Evolutionary conservation across 2,888 invertebrate genomes (phyloP).

Genomic region (Eutolmus rufibarbis): DNA sequence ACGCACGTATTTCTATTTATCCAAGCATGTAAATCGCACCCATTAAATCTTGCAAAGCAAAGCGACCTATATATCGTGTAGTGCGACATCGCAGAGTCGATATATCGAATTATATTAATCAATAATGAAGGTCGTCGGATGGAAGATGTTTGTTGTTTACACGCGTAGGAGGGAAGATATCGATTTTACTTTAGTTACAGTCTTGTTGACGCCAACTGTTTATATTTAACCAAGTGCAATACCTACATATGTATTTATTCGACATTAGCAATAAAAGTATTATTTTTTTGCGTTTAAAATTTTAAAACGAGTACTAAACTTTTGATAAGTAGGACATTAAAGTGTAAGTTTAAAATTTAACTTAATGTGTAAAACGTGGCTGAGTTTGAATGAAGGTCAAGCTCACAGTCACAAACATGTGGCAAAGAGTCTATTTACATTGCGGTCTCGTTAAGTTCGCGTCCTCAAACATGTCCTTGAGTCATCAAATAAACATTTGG

Average conservation of each 20-base stretch:
- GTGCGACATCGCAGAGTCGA: not conserved
- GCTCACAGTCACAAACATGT: not conserved
- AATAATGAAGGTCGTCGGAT: not conserved
- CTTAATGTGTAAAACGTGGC: not conserved
- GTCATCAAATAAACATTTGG: not conserved
- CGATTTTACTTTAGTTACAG: not conserved
- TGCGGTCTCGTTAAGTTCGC: not conserved
- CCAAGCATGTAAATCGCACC: not conserved
- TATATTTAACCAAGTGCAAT: not conserved
- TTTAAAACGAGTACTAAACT: not conserved
- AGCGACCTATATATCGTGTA: not conserved
- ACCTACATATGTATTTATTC: not conserved
- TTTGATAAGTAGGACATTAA: not conserved
- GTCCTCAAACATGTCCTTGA: not conserved
- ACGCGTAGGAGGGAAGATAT: not conserved
- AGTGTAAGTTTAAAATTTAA: not conserved
- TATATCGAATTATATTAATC: not conserved
- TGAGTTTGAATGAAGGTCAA: not conserved
- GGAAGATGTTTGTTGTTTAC: not conserved
- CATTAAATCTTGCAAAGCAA: not conserved
- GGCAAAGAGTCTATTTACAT: not conserved
- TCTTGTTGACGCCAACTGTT: not conserved
- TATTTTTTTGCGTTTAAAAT: not conserved
- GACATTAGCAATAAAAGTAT: not conserved
- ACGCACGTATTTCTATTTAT: not conserved